A percentile compares a stretch with the other conserved stretches of the same genome.
phyloP scores from a whole-genome alignment of 2,113 vertebrate species.

The Haemorhous mexicanus region DNA sequence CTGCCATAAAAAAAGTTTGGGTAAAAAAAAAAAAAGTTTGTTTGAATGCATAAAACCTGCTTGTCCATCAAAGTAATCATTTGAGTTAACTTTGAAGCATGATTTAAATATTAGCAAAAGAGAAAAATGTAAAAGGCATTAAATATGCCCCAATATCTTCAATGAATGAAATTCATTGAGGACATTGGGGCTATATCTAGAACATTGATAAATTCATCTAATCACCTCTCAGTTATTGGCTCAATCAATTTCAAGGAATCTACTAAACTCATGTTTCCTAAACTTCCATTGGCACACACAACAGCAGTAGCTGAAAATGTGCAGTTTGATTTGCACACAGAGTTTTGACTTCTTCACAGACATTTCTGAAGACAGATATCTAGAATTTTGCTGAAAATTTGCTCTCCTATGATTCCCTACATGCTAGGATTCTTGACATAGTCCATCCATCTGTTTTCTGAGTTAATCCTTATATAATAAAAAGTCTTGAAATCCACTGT shows the following conservation, averaged over 20 bases:
- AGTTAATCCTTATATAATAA: neutral
- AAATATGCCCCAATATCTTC: neutral
- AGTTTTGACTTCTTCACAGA: neutral
- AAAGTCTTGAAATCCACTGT: neutral
- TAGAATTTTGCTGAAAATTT: neutral
- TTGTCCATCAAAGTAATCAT: neutral
- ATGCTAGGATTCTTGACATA: neutral
- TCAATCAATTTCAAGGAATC: neutral
- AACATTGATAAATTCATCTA: neutral
- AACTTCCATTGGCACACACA: neutral
- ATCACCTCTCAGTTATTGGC: neutral
- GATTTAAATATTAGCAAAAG: constrained; percentile 1
- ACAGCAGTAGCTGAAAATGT: neutral
- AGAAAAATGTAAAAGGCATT: neutral
- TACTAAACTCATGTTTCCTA: neutral
- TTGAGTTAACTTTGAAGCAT: neutral
- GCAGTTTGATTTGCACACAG: neutral
- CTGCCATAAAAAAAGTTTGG: neutral
- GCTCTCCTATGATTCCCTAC: neutral
- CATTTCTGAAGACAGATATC: neutral
- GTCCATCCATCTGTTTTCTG: neutral
- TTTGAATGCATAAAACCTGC: neutral
- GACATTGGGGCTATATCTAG: no score
- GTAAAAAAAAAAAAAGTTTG: neutral
- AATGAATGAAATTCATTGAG: neutral